Evolutionary conservation across 2,797 vertebrate species (phyloP), one percentile per base, ranked within the genome.

Genomic region (Hypotaenidia okinawae): DNA sequence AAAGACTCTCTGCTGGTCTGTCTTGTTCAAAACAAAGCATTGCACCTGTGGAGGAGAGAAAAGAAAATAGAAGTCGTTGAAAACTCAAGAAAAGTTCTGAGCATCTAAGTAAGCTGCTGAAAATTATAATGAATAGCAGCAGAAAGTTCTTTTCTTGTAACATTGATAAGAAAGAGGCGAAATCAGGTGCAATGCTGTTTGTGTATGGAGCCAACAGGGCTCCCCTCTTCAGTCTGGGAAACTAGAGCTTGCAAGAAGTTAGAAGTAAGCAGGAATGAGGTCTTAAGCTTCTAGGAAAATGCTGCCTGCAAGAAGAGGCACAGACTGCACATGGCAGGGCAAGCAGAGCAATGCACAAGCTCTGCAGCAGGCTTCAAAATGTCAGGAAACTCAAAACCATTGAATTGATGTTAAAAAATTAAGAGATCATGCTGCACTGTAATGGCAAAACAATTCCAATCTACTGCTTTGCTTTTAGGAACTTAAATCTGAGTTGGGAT

Each of bases 11-110:
- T 85, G 66, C 59, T 72, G 55, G 11, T 73, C 43, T 82, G 94
- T 76, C 70, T 76, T 88, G 61, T 51, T 92, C n/a, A 68, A 93
- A 94, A 81, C 27, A 88, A 78, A 70, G 27, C n/a, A n/a, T 11
- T 7, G 6, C 73, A 35, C 59, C 67, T 91, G 62, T 52, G 37
- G 27, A 49, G 43, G 24, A 39, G 23, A 79, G 37, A 69, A 92
- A 66, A 64, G 37, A 47, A 93, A 79, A 76, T 37, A 37, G 18
- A 93, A 49, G 24, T 78, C 43, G 69, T 69, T 86, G 62, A 96
- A 67, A 43, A 47, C 52, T 63, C 67, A 54, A 69, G 76, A 47
- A 70, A 77, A 90, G 61, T 70, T 80, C 21, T 45, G 32, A 69
- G 15, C 77, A 61, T 69, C 45, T 66, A 52, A 84, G 45, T 32